A percentile compares a stretch with the other conserved stretches of the same genome.
These are phyloP conservation scores for Galerucella nymphaeae DNA, from an alignment of 2,888 invertebrate species.

Conservation along the genomic window DNA sequence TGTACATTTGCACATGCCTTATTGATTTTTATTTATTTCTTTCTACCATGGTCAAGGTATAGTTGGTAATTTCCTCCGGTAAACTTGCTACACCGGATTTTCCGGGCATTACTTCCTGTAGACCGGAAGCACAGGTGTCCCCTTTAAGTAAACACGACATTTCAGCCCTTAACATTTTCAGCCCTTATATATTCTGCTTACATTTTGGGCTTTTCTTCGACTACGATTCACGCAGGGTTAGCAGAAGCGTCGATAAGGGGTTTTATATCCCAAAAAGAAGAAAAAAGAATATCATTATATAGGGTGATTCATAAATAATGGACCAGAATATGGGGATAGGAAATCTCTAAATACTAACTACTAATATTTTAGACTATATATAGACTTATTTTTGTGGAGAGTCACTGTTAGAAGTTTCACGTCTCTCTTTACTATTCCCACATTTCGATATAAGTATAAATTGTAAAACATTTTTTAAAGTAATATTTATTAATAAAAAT, in stretches of 20 bases:
- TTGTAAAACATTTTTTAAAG: no score
- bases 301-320: no score
- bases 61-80: constrained; percentile 47
- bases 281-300: no score
- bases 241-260: not conserved
- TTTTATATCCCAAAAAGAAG: not conserved
- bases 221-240: constrained; percentile 20
- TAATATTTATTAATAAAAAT: no score
- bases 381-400: no score
- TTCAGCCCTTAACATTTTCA: constrained; percentile 45
- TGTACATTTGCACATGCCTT: not conserved
- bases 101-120: constrained; percentile 58
- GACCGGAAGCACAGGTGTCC: constrained; percentile 61
- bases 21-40: constrained; percentile 34
- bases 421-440: no score
- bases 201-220: constrained; percentile 31
- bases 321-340: no score
- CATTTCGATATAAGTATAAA: no score
- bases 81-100: constrained; percentile 50
- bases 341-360: no score
- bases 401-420: no score
- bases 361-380: no score
- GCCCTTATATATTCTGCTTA: constrained; percentile 41
- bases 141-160: constrained; percentile 60
- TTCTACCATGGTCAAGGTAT: constrained; percentile 44